Conservation (phyloP, 2,888 invertebrate genomes). For the Epinotia nisella region DNA sequence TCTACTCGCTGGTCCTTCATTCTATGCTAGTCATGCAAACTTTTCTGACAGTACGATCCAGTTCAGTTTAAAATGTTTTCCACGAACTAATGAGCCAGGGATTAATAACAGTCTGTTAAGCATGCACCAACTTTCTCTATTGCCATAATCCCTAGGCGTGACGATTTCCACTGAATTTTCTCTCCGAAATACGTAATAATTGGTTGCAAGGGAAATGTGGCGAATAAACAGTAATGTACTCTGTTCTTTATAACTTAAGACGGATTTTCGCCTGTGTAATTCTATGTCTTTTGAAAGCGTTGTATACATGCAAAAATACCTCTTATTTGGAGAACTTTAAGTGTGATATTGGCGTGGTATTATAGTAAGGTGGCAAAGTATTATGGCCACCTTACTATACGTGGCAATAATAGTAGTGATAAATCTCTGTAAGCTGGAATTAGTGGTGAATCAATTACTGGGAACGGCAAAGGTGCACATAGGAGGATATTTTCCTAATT, state of each 20-base stretch:
- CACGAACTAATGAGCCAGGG: neutral
- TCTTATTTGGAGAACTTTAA: neutral
- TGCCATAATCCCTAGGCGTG: constrained; percentile 9
- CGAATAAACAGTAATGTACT: neutral
- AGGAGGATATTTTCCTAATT: neutral
- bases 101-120: neutral
- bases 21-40: no score
- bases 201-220: neutral
- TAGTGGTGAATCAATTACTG: constrained; percentile 27
- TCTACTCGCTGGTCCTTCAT: no score
- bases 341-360: neutral
- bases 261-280: neutral
- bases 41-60: neutral
- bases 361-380: neutral
- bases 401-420: constrained; percentile 10
- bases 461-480: neutral
- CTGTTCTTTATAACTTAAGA: neutral
- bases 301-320: neutral
- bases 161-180: constrained; percentile 15
- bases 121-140: constrained; percentile 4
- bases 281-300: neutral
- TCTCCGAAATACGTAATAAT: constrained; percentile 2
- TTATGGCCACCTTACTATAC: no score
- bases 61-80: neutral
- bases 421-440: constrained; percentile 21